Evolutionary conservation across 1,140 invertebrate genomes (phyloP).

Genomic region (Bombus superbus): DNA sequence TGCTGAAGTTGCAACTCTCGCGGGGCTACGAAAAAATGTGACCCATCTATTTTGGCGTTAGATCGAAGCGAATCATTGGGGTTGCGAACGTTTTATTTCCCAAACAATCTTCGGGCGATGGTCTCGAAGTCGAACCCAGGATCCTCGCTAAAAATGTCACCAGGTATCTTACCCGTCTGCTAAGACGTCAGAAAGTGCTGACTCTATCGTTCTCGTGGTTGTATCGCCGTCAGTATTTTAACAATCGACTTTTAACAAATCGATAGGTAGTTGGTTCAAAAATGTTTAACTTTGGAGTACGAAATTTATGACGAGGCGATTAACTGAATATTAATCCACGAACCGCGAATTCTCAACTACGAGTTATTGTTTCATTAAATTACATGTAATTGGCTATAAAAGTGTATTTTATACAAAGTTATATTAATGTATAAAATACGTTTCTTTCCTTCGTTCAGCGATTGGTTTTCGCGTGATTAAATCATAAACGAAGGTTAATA

Average conservation of each 20-base stretch:
- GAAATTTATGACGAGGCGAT: neutral
- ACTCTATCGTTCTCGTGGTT: neutral
- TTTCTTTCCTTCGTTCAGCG: neutral
- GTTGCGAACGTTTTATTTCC: conserved; percentile 15
- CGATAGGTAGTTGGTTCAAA: neutral
- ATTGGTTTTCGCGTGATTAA: neutral
- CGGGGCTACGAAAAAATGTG: conserved; percentile 53
- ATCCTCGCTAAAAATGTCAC: neutral
- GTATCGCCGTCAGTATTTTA: neutral
- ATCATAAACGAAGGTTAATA: neutral
- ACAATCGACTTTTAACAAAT: neutral
- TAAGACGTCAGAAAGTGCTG: neutral
- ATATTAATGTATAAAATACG: neutral
- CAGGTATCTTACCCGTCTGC: neutral
- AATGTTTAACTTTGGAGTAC: neutral
- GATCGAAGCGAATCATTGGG: conserved; percentile 52
- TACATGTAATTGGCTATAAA: no score
- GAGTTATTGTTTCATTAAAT: neutral
- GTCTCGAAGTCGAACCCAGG: neutral
- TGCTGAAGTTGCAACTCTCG: conserved; percentile 43
- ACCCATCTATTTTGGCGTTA: conserved; percentile 56
- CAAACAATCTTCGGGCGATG: conserved; percentile 10
- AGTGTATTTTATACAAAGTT: no score
- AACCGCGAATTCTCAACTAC: neutral
- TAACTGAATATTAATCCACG: neutral